These are phyloP conservation scores for Agelastica alni DNA, from an alignment of 2,888 invertebrate species.

Conservation along the genomic window DNA sequence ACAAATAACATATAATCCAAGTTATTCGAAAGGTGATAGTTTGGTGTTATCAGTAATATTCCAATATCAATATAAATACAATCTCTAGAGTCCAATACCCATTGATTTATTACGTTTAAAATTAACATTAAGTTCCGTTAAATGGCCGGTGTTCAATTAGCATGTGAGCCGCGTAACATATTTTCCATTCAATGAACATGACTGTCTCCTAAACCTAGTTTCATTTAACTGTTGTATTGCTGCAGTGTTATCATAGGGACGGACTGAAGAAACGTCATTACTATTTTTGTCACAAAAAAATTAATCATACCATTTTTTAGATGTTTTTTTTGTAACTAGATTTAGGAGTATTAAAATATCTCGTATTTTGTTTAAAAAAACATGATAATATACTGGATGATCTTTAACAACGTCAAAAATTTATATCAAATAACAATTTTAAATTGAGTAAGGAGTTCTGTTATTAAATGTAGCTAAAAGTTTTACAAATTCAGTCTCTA, in stretches of 20 bases:
- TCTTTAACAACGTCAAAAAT: no score
- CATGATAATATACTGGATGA: no score
- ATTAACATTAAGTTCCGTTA: constrained; percentile 26
- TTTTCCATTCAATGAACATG: constrained; percentile 28
- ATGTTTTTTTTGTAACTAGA: no score
- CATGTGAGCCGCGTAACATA: constrained; percentile 30
- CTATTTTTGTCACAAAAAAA: no score
- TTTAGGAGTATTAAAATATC: no score
- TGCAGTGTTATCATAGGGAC: constrained; percentile 19
- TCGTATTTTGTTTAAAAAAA: no score
- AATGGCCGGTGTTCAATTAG: constrained; percentile 24
- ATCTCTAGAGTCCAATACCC: neutral
- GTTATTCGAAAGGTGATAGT: neutral
- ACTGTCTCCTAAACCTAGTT: constrained; percentile 35
- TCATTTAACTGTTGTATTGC: constrained; percentile 29
- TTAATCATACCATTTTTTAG: no score
- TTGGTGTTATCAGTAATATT: neutral
- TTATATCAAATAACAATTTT: no score
- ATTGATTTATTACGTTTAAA: constrained; percentile 8
- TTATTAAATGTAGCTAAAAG: no score
- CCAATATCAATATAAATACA: neutral
- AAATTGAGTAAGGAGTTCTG: no score
- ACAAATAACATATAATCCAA: neutral
- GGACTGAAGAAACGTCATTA: neutral
- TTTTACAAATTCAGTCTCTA: no score